These are phyloP conservation scores for Coecobrya sp. DNA, from an alignment of 2,888 invertebrate species.

Conservation along the genomic window DNA sequence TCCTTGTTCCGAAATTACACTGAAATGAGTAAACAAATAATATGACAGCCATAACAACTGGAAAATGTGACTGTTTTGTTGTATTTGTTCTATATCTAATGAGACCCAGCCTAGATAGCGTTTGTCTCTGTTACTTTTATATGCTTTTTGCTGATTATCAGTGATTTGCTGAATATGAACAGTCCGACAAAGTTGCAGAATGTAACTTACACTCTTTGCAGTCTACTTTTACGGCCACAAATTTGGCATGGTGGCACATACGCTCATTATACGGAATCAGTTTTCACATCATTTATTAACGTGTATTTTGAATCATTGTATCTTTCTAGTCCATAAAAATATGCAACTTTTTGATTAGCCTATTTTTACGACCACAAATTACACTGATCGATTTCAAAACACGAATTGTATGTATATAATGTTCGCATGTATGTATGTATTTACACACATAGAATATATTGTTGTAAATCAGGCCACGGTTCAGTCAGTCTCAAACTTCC, in stretches of 20 bases:
- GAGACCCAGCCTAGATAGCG: too few species aligned
- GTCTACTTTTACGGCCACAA: background rate
- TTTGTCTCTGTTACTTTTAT: too few species aligned
- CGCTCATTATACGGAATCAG: too few species aligned
- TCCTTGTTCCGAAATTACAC: too few species aligned
- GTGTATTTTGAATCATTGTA: background rate
- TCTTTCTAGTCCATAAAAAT: slow-evolving; percentile 2
- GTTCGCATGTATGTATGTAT: too few species aligned
- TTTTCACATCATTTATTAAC: slow-evolving; percentile 7
- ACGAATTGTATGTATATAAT: background rate
- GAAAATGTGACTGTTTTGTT: too few species aligned
- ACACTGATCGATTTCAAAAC: slow-evolving; percentile 62
- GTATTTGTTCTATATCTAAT: too few species aligned
- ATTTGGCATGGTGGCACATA: background rate
- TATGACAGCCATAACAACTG: too few species aligned
- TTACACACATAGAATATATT: too few species aligned
- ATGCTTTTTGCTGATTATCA: background rate
- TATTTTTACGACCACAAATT: slow-evolving; percentile 71
- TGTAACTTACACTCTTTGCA: background rate
- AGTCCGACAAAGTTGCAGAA: background rate
- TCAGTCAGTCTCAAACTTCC: slow-evolving; percentile 2
- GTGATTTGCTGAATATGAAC: background rate
- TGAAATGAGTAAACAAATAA: too few species aligned
- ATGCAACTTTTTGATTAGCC: slow-evolving; percentile 44
- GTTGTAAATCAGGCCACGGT: background rate